A percentile compares a stretch with the other conserved stretches of the same genome.
These are phyloP conservation scores for Aromia moschata DNA, from an alignment of 2,888 invertebrate species.

Conservation along the genomic window DNA sequence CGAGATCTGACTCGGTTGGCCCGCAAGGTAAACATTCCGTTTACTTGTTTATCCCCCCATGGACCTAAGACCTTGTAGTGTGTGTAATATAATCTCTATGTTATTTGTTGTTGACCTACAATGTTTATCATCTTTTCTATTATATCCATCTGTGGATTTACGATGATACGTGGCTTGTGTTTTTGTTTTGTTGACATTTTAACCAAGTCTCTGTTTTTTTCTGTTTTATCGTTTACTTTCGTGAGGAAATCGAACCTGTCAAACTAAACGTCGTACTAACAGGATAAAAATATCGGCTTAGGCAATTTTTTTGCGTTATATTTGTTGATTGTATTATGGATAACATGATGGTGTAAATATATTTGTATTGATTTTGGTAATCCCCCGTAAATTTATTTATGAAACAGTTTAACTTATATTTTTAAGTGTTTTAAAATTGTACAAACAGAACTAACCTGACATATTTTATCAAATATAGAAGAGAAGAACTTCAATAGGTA, in stretches of 20 bases:
- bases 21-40: conserved; percentile 51
- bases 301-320: conserved; percentile 42
- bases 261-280: conserved; percentile 44
- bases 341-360: conserved; percentile 49
- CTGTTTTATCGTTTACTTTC: too few relatives aligned
- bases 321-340: conserved; percentile 47
- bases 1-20: too few relatives aligned
- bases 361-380: conserved; percentile 46
- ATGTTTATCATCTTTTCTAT: conserved; percentile 54
- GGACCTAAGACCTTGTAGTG: conserved; percentile 45
- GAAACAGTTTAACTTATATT: conserved; percentile 23
- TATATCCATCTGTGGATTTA: conserved; percentile 52
- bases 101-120: conserved; percentile 57
- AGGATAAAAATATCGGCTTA: conserved; percentile 40
- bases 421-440: conserved; percentile 28
- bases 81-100: conserved; percentile 54
- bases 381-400: conserved; percentile 25
- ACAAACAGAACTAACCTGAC: conserved; percentile 26
- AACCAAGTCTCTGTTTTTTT: conserved; percentile 42
- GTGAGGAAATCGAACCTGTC: conserved; percentile 23
- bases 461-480: conserved; percentile 17
- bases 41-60: conserved; percentile 38
- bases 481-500: conserved; percentile 23
- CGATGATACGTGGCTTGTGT: conserved; percentile 49
- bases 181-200: conserved; percentile 49